A percentile compares a stretch with the other conserved stretches of the same genome.
Evolutionary conservation across 2,797 vertebrate species (phyloP).

Genomic region (Ctenosaura bakeri): DNA sequence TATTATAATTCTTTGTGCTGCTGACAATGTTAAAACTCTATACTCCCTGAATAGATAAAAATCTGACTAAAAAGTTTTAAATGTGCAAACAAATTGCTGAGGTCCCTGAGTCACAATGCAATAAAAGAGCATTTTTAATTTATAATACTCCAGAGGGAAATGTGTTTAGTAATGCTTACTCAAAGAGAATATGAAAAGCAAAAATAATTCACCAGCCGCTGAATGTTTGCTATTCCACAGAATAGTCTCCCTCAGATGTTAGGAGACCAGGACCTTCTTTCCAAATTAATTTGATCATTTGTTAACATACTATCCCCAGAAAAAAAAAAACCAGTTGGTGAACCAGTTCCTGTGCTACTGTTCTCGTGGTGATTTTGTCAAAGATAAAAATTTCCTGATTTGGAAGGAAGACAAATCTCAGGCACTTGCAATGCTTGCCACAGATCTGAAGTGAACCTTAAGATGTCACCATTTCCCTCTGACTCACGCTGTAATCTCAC

Average conservation of each 20-base stretch:
- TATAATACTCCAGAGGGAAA: slow-evolving; percentile 56
- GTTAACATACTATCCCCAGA: background rate
- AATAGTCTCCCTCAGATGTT: background rate
- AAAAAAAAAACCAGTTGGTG: background rate
- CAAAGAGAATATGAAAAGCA: slow-evolving; percentile 29
- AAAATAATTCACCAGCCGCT: slow-evolving; percentile 21
- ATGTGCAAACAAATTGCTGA: slow-evolving; percentile 58
- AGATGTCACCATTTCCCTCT: background rate
- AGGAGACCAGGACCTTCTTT: background rate
- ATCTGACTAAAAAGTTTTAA: slow-evolving; percentile 66
- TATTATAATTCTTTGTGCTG: slow-evolving; percentile 64
- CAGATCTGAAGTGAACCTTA: background rate
- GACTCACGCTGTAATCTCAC: background rate
- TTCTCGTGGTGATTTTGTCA: no score
- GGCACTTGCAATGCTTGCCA: background rate
- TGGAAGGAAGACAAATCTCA: background rate
- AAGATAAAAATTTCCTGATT: background rate
- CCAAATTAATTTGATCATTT: slow-evolving; percentile 9
- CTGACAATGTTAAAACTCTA: slow-evolving; percentile 63
- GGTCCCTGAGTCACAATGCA: slow-evolving; percentile 49
- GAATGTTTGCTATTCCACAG: background rate
- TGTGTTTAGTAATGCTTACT: slow-evolving; percentile 54
- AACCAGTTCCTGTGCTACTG: background rate
- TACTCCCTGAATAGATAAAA: slow-evolving; percentile 56
- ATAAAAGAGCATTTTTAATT: slow-evolving; percentile 62